These are phyloP conservation scores for Holcopasites calliopsidis DNA, from an alignment of 1,140 invertebrate genomes.

Conservation along the genomic window DNA sequence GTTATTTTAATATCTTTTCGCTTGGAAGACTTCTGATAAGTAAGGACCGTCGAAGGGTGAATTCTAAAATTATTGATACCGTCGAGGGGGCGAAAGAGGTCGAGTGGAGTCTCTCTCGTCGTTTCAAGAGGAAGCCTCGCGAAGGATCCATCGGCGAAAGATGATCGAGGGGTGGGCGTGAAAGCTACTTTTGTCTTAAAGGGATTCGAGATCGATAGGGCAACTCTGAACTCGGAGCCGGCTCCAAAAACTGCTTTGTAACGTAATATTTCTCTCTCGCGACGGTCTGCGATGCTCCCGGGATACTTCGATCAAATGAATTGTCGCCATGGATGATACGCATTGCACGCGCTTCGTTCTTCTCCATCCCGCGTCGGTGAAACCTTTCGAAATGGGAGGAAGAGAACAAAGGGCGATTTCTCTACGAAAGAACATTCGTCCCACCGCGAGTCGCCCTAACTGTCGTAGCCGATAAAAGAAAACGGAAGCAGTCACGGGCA, in stretches of 20 bases:
- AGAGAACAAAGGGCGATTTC: not conserved
- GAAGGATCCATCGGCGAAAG: not conserved
- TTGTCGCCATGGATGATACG: not conserved
- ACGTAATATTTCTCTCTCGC: slow-evolving; percentile 31
- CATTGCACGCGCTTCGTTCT: not conserved
- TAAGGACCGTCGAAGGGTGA: too few relatives aligned
- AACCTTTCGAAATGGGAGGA: not conserved
- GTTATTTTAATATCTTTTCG: not conserved
- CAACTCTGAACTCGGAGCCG: not conserved
- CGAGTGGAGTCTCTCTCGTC: not conserved
- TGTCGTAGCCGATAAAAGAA: not conserved
- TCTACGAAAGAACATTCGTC: too few relatives aligned
- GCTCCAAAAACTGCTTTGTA: slow-evolving; percentile 41
- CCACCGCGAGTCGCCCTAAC: too few relatives aligned
- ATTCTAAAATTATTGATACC: not conserved
- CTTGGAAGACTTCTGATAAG: not conserved
- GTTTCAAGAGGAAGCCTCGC: not conserved
- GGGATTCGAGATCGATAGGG: not conserved
- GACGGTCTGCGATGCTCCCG: not conserved
- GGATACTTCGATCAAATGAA: slow-evolving; percentile 25
- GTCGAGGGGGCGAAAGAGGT: not conserved
- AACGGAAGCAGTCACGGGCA: slow-evolving; percentile 3
- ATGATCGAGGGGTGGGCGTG: not conserved
- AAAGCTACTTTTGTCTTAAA: not conserved
- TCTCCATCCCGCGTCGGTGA: not conserved